Evolutionary conservation across 2,113 vertebrate genomes (phyloP).

Genomic region (Peromyscus polionotus): DNA sequence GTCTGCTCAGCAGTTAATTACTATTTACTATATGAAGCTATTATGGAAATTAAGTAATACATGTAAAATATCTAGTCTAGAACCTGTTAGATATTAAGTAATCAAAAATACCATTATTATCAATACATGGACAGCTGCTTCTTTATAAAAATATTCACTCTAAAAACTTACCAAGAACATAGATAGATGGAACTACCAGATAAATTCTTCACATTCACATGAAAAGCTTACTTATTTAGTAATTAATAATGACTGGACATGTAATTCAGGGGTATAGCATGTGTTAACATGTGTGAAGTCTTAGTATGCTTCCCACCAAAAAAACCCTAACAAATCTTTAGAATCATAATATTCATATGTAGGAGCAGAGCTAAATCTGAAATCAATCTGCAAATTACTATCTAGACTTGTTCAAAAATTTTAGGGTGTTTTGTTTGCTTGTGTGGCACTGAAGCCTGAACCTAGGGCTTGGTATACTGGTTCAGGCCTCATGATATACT

Average conservation of each 20-base stretch:
- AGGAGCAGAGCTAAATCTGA: not conserved
- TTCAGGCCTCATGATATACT: not conserved
- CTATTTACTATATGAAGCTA: too few relatives aligned
- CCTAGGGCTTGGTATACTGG: not conserved
- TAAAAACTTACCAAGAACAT: not conserved
- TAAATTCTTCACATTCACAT: not conserved
- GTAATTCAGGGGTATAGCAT: not conserved
- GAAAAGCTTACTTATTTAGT: slow-evolving; percentile 17
- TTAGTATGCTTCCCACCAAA: not conserved
- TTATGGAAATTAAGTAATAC: not conserved
- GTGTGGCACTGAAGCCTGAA: not conserved
- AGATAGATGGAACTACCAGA: not conserved
- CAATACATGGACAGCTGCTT: not conserved
- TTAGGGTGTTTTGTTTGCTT: not conserved
- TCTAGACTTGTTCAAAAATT: slow-evolving; percentile 8
- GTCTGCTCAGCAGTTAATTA: not conserved
- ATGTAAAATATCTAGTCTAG: not conserved
- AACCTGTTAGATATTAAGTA: not conserved
- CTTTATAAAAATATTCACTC: not conserved
- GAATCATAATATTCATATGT: not conserved
- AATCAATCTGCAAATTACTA: slow-evolving; percentile 1
- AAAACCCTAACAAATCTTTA: slow-evolving; percentile 4
- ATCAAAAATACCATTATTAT: not conserved
- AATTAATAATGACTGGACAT: not conserved
- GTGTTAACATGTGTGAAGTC: not conserved